These are phyloP conservation scores for Zaprionus ornatus DNA, from an alignment of 1,140 invertebrate genomes.

Conservation along the genomic window DNA sequence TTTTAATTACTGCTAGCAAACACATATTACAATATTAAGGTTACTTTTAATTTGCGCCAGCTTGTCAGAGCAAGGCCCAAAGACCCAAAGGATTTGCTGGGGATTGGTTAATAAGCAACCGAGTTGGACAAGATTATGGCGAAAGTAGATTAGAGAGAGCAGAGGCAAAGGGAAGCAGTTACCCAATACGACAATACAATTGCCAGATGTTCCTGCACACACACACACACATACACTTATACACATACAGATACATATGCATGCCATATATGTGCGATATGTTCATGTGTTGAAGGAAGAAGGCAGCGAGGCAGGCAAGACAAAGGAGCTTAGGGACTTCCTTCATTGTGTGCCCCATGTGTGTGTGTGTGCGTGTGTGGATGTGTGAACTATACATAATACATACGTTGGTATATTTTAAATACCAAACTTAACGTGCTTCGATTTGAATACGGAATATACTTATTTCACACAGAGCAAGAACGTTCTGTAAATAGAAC, in stretches of 20 bases:
- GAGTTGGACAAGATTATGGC: not conserved
- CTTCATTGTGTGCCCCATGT: too few species aligned
- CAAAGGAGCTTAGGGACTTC: not conserved
- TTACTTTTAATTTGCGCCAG: not conserved
- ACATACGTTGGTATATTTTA: slow-evolving; percentile 1
- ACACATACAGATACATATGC: not conserved
- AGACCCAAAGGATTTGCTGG: not conserved
- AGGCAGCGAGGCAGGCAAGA: not conserved
- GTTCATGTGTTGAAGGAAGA: too few species aligned
- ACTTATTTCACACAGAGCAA: slow-evolving; percentile 24
- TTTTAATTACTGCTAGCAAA: not conserved
- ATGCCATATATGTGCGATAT: not conserved
- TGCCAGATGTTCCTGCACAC: not conserved
- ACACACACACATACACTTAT: not conserved
- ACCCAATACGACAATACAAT: not conserved
- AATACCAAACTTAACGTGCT: slow-evolving; percentile 1
- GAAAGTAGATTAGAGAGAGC: not conserved
- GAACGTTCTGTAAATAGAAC: slow-evolving; percentile 28
- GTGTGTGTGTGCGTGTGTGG: too few species aligned
- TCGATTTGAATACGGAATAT: not conserved
- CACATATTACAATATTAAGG: not conserved
- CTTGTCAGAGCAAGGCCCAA: not conserved
- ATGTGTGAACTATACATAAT: not conserved
- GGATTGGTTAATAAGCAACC: not conserved
- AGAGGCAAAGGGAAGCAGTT: not conserved